These are phyloP conservation scores for Hirundichthys speculiger DNA, from an alignment of 2,113 vertebrate species.

Conservation along the genomic window DNA sequence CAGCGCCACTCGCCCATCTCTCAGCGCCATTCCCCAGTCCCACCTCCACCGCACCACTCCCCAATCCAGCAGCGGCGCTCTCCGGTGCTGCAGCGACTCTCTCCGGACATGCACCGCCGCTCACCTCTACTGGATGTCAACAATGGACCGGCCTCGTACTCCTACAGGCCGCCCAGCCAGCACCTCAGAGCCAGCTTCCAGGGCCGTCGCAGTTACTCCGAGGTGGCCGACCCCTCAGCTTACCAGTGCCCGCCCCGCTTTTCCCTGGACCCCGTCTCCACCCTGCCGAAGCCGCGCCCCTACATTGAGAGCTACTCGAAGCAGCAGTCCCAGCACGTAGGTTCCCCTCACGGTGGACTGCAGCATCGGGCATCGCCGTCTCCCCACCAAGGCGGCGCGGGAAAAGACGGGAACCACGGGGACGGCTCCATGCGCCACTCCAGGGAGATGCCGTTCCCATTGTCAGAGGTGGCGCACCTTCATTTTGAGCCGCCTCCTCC, in stretches of 20 bases:
- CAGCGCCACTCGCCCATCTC: conserved; percentile 88
- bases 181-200: conserved; percentile 94
- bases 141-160: conserved; percentile 85
- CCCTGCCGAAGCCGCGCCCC: conserved; percentile 91
- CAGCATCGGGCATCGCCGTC: conserved; percentile 68
- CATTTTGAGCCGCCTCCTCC: conserved; percentile 84
- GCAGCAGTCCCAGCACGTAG: conserved; percentile 66
- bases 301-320: conserved; percentile 86
- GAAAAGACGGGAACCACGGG: conserved; percentile 70
- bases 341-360: conserved; percentile 60
- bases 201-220: conserved; percentile 94
- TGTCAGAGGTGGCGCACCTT: conserved; percentile 88
- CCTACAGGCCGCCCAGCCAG: conserved; percentile 88
- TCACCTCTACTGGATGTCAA: conserved; percentile 83
- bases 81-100: conserved; percentile 84
- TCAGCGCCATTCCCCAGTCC: conserved; percentile 81
- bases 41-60: conserved; percentile 79
- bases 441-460: conserved; percentile 87
- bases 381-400: conserved; percentile 49
- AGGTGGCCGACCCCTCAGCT: conserved; percentile 88
- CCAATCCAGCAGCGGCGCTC: conserved; percentile 86
- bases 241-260: conserved; percentile 88
- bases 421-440: conserved; percentile 81
- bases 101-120: conserved; percentile 83
- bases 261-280: conserved; percentile 89